A percentile compares a stretch with the other conserved stretches of the same genome.
These are phyloP conservation scores for Monoplex corrugatus DNA, from an alignment of 2,888 invertebrate species.

Conservation along the genomic window DNA sequence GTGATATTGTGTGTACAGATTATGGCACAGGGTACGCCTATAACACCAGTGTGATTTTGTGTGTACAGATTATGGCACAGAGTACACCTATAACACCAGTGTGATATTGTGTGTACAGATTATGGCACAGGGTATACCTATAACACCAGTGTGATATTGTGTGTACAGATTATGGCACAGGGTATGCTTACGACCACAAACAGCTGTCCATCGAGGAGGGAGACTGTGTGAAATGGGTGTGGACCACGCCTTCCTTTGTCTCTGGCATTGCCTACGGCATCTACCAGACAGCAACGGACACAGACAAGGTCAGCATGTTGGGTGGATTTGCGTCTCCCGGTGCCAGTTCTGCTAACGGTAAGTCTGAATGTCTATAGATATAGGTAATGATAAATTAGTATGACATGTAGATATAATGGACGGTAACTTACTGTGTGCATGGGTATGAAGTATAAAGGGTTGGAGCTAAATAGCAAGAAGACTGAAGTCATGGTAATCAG, in stretches of 20 bases:
- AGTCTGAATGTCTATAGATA: background rate
- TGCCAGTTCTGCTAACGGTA: conserved; percentile 27
- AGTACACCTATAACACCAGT: too few species aligned
- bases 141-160: background rate
- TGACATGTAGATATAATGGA: too few species aligned
- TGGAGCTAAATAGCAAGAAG: too few species aligned
- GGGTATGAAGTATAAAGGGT: background rate
- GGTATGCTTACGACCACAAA: conserved; percentile 66
- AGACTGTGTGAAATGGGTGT: conserved; percentile 64
- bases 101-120: too few species aligned
- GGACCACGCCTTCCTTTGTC: conserved; percentile 63
- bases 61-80: too few species aligned
- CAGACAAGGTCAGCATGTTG: conserved; percentile 49
- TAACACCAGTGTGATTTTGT: too few species aligned
- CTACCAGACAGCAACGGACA: conserved; percentile 62
- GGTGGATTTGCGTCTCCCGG: conserved; percentile 59
- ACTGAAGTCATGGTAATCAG: too few species aligned
- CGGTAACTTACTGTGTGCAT: too few species aligned
- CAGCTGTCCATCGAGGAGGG: conserved; percentile 59
- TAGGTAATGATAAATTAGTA: too few species aligned
- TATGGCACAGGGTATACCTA: too few species aligned
- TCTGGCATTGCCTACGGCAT: conserved; percentile 60
- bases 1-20: too few species aligned
- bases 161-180: conserved; percentile 63
- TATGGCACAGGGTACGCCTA: too few species aligned